Base-by-base conservation (phyloP, 2,888 invertebrate species). In the Ametastegia equiseti region DNA sequence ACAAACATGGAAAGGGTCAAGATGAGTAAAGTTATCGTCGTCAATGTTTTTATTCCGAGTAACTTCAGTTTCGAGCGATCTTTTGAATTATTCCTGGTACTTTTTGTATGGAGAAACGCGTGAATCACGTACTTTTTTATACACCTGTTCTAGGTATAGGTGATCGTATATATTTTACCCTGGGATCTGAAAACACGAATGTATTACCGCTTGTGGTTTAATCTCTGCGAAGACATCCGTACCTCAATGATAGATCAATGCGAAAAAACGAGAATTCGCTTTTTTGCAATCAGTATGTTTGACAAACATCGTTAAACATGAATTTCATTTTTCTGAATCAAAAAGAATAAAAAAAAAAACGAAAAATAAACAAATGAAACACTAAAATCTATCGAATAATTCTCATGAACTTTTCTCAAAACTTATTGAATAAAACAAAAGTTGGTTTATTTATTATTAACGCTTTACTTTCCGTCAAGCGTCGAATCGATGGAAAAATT, bases 401-500 rank as follows among this genome's bases (percentile, higher is more conserved):
- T 71, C 45, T 30, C 30, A 47, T 45, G 9, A 19, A 71, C 47
- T 71, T 71, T 11, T 9, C n/a, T 11, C 3, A 0, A 11, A 6
- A 30, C 42, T 23, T 36, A 45, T 47, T 30, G 47, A 45, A 45
- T 45, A 15, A 45, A 47, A 47, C 45, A 47, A 47, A 47, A 71
- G 65, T 71, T 71, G 1, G n/a, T 47, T 71, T 30, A 47, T 71
- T 71, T 71, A 71, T 71, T 71, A 71, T 71, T 71, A 19, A 71
- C 45, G 47, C 45, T 47, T 45, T 9, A 42, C 42, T n/a, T n/a
- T n/a, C n/a, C 7, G 71, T 45, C 42, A 30, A 71, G 71, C 27
- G 30, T 47, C 45, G 71, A 30, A 47, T 30, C 6, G 23, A 30
- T 1, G 30, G 27, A 45, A n/a, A 47, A 47, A 45, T 47, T 27